Evolutionary conservation across 2,797 vertebrate species (phyloP), one percentile per base, ranked within the genome.

Genomic region (Iguana delicatissima): DNA sequence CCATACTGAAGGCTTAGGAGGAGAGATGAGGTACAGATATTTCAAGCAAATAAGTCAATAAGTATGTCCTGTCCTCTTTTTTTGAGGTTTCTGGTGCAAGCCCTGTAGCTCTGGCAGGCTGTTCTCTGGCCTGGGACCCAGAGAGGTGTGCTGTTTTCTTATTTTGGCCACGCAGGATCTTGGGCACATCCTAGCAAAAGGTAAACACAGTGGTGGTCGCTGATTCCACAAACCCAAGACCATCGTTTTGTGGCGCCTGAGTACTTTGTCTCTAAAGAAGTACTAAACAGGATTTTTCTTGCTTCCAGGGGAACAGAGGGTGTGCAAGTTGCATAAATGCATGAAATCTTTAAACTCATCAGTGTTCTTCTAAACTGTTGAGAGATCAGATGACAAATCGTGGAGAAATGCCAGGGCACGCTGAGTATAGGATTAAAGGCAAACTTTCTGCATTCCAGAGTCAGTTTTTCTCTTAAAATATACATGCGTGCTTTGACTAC

Each of bases 391-490:
- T 42, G 69, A 50, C 35, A n/a, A 26, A 29, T 20, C 4, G 1
- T 14, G 26, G 69, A 76, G 69, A 46, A 8, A 7, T n/a, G 52
- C 80, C 87, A 69, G 35, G 64, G 4, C 22, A n/a, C 42, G 42
- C 64, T 32, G 62, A 24, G 3, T 1, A 18, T 32, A 50, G 6
- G 80, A 81, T 38, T 42, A 24, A 59, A 89, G 86, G 80, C n/a
- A 20, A 42, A 57, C 35, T 42, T n/a, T 8, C 50, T 50, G 69
- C 55, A 8, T 89, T 76, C 87, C 87, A 76, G 80, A 83, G 52
- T 32, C 26, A 14, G 67, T 76, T 89, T 82, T 83, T 62, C 64
- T 74, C 57, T 62, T 83, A 76, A 84, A 74, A 59, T 76, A 59
- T 59, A 24, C 55, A 57, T 5, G 29, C 4, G 4, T 20, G 29